Conservation (phyloP, 2,113 vertebrate species). For the Mobula hypostoma region DNA sequence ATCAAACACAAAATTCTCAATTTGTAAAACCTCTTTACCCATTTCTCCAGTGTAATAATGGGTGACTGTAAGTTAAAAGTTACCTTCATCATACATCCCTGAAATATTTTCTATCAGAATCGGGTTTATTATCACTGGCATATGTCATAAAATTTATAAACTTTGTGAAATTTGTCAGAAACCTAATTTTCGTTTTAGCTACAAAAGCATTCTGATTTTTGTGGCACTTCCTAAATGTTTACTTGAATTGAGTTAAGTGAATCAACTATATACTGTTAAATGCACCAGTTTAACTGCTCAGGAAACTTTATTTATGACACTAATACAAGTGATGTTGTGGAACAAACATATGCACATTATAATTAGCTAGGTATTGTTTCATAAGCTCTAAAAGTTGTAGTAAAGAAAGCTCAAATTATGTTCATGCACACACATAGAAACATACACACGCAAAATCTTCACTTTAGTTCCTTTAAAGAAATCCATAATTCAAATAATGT, state of each 20-base stretch:
- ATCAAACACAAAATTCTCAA: not conserved
- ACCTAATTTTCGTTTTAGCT: not conserved
- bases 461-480: not conserved
- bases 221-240: not conserved
- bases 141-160: no score
- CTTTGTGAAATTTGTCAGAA: not conserved
- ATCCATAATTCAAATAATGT: not conserved
- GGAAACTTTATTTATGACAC: not conserved
- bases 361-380: not conserved
- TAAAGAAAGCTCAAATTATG: not conserved
- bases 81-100: not conserved
- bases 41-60: not conserved
- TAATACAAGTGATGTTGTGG: not conserved
- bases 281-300: not conserved
- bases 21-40: not conserved
- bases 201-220: not conserved
- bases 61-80: not conserved
- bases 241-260: not conserved
- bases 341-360: not conserved
- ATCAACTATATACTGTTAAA: not conserved
- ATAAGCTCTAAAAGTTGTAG: not conserved
- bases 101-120: not conserved
- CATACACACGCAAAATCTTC: no score
- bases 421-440: no score
- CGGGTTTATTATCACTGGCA: no score